phyloP scores from a whole-genome alignment of 1,140 invertebrate species.

The Gonioctena quinquepunctata region DNA sequence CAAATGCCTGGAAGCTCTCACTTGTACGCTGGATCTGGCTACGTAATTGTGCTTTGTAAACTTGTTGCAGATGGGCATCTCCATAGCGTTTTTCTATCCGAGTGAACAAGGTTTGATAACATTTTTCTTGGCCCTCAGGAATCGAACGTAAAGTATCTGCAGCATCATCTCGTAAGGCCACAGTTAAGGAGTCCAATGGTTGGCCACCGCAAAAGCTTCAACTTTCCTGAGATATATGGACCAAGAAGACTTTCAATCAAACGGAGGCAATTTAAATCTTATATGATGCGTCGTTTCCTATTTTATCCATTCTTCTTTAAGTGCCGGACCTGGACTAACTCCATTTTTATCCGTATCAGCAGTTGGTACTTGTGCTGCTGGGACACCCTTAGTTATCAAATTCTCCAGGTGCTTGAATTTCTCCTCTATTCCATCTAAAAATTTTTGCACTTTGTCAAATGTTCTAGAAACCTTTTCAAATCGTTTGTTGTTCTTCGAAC shows the following conservation, averaged over 20 bases:
- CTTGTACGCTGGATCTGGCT: neutral
- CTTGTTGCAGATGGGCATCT: neutral
- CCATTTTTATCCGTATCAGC: neutral
- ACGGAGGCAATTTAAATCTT: neutral
- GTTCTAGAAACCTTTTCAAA: neutral
- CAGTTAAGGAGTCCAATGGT: no score
- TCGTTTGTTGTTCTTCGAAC: neutral
- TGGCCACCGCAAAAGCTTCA: no score
- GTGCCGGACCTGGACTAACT: neutral
- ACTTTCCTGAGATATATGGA: no score
- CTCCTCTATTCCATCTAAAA: neutral
- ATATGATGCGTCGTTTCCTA: neutral
- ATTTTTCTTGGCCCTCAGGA: neutral
- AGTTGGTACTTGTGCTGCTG: neutral
- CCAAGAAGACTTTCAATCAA: neutral
- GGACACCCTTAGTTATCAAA: neutral
- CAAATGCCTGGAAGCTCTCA: no score
- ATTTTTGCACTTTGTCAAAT: neutral
- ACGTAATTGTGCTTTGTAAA: neutral
- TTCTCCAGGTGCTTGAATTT: neutral
- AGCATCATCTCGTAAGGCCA: neutral
- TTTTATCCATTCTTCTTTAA: no score
- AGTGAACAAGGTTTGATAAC: neutral
- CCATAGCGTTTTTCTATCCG: conserved; percentile 3
- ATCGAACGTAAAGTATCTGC: neutral